phyloP scores from a whole-genome alignment of 2,113 vertebrate species.

The Gadus chalcogrammus region DNA sequence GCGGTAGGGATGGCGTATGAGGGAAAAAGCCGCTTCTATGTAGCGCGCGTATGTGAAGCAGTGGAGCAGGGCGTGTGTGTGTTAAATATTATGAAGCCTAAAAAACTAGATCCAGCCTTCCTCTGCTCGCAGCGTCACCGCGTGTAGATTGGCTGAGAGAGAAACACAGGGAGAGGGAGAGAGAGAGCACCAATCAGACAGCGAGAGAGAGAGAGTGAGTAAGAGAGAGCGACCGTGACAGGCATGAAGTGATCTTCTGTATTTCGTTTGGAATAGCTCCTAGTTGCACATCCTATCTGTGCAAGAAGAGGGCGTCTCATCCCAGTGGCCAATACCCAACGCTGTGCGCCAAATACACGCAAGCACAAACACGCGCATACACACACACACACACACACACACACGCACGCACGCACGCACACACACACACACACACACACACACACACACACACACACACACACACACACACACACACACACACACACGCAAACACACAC shows the following conservation, averaged over 20 bases:
- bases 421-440: slow-evolving; percentile 7
- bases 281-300: slow-evolving; percentile 76
- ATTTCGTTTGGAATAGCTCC: slow-evolving; percentile 47
- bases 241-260: slow-evolving; percentile 46
- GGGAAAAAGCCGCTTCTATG: slow-evolving; percentile 53
- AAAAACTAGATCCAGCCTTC: slow-evolving; percentile 78
- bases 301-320: slow-evolving; percentile 82
- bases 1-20: background rate
- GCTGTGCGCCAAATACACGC: slow-evolving; percentile 15
- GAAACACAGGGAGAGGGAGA: slow-evolving; percentile 8
- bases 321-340: slow-evolving; percentile 29
- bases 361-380: background rate
- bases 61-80: slow-evolving; percentile 78
- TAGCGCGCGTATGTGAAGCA: slow-evolving; percentile 54
- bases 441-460: background rate
- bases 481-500: too few relatives aligned
- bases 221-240: slow-evolving; percentile 17
- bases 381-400: slow-evolving; percentile 6
- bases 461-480: too few relatives aligned
- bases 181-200: slow-evolving; percentile 3
- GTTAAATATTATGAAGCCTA: slow-evolving; percentile 83
- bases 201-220: background rate
- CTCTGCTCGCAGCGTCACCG: slow-evolving; percentile 80
- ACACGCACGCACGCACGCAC: slow-evolving; percentile 6
- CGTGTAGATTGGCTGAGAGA: slow-evolving; percentile 86